Evolutionary conservation across 2,797 vertebrate species (phyloP).

Genomic region (Crocidura indochinensis): DNA sequence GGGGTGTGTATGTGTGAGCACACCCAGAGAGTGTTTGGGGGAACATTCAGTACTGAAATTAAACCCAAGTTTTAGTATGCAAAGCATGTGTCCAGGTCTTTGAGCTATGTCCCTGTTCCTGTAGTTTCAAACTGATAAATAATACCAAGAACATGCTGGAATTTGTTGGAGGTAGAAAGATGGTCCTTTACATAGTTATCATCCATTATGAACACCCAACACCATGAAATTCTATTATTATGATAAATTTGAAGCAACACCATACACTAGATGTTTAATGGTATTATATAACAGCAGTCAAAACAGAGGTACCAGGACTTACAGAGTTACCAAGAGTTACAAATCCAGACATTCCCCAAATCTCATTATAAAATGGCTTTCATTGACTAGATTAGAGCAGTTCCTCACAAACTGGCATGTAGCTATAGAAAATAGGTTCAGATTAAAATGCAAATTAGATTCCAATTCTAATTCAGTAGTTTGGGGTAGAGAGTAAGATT

Average conservation of each 20-base stretch:
- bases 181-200: background rate
- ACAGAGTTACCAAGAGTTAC: background rate
- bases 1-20: too few species aligned
- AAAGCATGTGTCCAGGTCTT: background rate
- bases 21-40: too few species aligned
- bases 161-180: background rate
- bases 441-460: background rate
- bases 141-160: background rate
- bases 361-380: background rate
- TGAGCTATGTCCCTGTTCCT: background rate
- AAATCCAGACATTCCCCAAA: background rate
- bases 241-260: background rate
- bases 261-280: background rate
- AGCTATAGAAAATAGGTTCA: background rate
- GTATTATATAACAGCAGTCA: background rate
- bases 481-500: background rate
- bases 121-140: background rate
- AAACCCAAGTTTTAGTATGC: too few species aligned
- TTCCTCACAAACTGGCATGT: background rate
- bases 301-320: background rate
- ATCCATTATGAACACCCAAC: background rate
- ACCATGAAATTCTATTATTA: background rate
- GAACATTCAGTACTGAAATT: too few species aligned
- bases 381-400: background rate
- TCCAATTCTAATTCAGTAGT: background rate